Evolutionary conservation across 2,113 vertebrate genomes (phyloP), one percentile per base, ranked within the genome.

Genomic region (Aspiorhynchus laticeps): DNA sequence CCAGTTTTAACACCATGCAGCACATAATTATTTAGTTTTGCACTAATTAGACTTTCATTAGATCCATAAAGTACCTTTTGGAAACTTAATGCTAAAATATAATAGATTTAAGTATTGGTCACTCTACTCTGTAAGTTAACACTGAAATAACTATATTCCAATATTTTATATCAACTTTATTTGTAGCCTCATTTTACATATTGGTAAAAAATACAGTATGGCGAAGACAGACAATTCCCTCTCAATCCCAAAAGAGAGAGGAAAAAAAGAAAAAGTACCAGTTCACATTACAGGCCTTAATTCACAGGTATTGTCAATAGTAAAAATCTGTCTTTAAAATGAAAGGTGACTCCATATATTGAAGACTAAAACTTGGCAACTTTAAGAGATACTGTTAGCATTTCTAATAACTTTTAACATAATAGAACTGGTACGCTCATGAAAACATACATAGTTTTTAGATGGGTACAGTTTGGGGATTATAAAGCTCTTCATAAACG

Each of bases 201-300:
- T 88, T 85, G 89, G 92, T 95, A 94, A 89, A 95, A 95, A 95
- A 94, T 92, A 93, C 91, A 93, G 89, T 88, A 89, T 90, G 86
- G 92, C 88, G 84, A 88, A 46, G 12, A 84, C n/a, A 89, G 87
- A 86, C 67, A 82, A 83, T 87, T 81, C 79, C 80, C 87, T 65
- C 61, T 80, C 88, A 6, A 88, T 9, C 41, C 28, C 73, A 2
- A 80, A 61, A 86, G 0, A 48, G 2, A 24, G 7, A 24, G 75
- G 31, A 17, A 78, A 51, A 88, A 83, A 89, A 33, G 83, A 85
- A 28, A 82, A 80, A 82, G 90, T 69, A 56, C 75, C 51, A 53
- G 17, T 87, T 79, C 28, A 61, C 63, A 51, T 81, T 17, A 84
- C 67, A 87, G 87, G 65, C 48, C 31, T 86, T 71, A 59, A 90